Conservation (phyloP, 2,113 vertebrate species). For the Amphiprion ocellaris region DNA sequence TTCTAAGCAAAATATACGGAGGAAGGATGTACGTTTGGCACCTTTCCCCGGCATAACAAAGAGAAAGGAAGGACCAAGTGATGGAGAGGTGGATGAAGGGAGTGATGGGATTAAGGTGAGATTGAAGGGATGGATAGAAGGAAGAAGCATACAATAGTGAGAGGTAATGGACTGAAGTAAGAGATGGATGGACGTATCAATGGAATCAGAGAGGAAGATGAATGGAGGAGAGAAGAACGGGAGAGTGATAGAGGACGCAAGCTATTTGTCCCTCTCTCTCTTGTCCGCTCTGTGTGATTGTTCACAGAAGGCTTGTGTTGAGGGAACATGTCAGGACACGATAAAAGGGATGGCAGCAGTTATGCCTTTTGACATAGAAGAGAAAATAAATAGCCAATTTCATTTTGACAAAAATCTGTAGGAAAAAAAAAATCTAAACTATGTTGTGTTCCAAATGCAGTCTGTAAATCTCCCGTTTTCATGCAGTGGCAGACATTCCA, state of each 20-base stretch:
- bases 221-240: conserved; percentile 56
- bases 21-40: conserved; percentile 13
- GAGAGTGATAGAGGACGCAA: conserved; percentile 59
- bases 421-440: neutral
- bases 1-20: neutral
- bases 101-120: conserved; percentile 52
- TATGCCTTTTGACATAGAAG: neutral
- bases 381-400: conserved; percentile 13
- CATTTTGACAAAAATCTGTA: neutral
- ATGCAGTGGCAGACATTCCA: neutral
- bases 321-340: conserved; percentile 29
- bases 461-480: neutral
- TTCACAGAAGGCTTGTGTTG: conserved; percentile 21
- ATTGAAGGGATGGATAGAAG: conserved; percentile 60
- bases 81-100: conserved; percentile 33
- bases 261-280: conserved; percentile 55
- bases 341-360: neutral
- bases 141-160: conserved; percentile 51
- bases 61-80: conserved; percentile 22
- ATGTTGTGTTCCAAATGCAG: neutral
- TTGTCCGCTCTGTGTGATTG: conserved; percentile 28
- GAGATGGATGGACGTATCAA: conserved; percentile 73
- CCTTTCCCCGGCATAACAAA: conserved; percentile 6
- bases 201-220: conserved; percentile 66
- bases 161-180: conserved; percentile 74